Percentiles rank a stretch among this genome's conserved stretches.
These are phyloP conservation scores for Amblyopsis hoosieri DNA, from an alignment of 2,797 vertebrate genomes.

Conservation along the genomic window DNA sequence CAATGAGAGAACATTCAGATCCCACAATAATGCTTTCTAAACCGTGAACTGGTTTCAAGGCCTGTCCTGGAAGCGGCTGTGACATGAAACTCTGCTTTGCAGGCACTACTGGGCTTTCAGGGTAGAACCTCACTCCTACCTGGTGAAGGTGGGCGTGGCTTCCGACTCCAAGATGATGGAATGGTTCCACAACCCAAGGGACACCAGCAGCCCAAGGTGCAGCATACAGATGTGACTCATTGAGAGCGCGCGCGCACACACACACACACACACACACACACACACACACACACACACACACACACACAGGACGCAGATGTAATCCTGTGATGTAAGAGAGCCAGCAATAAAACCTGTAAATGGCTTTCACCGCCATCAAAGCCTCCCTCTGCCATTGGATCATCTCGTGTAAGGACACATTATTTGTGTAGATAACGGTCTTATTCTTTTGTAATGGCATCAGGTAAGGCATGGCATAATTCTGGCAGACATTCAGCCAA, in stretches of 20 bases:
- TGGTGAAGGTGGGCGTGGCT: conserved; percentile 95
- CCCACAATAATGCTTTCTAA: too few relatives aligned
- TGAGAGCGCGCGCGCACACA: neutral
- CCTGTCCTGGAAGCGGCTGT: too few relatives aligned
- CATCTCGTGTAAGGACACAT: conserved; percentile 20
- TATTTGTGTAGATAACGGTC: conserved; percentile 25
- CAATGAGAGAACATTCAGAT: too few relatives aligned
- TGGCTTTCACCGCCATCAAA: conserved; percentile 58
- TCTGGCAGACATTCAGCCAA: neutral
- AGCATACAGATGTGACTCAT: neutral
- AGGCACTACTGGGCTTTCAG: conserved; percentile 94
- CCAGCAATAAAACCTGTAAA: conserved; percentile 56
- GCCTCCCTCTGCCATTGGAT: conserved; percentile 41
- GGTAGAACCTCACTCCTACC: conserved; percentile 88
- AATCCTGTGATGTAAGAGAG: conserved; percentile 68
- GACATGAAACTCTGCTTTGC: conserved; percentile 27
- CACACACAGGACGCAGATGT: conserved; percentile 16
- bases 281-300: neutral
- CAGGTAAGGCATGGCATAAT: neutral
- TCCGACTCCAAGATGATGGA: conserved; percentile 90
- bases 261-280: neutral
- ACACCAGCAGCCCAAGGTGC: conserved; percentile 91
- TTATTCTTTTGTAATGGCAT: conserved; percentile 13
- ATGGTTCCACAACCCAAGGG: conserved; percentile 91
- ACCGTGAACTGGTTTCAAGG: too few relatives aligned